Base-by-base conservation (phyloP, 2,113 vertebrate genomes). In the Hippopotamus amphibius region DNA sequence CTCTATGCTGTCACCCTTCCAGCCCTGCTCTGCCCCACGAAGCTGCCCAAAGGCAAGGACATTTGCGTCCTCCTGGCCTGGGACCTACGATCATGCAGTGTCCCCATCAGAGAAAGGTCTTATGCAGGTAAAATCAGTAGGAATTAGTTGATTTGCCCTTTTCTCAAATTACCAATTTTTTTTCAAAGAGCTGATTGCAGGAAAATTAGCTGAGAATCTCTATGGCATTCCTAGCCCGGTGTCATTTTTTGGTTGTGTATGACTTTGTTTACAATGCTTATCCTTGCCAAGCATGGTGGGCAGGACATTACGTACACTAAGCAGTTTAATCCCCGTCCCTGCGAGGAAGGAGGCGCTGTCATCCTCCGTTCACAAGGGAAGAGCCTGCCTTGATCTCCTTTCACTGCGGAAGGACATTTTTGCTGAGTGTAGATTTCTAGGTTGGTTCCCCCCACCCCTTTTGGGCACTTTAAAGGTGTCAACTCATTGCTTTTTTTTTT, bases 31-130 rank as follows among this genome's bases (percentile, higher is more conserved):
- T 6, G 66, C 76, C 59, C 37, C 9, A 28, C 1, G 1, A 21
- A 21, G 65, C 72, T 21, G 24, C 30, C 37, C 46, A 26, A 50
- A n/a, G n/a, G 77, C 55, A 26, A 17, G 30, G 82, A 7, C 0
- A 0, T 41, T 50, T 37, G 15, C 4, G 1, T 13, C 53, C 21
- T 59, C 28, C 28, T 3, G 13, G 65, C 48, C n/a, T 0, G 1
- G 48, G 17, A 5, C 41, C 61, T 37, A 19, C 2, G 30, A 6
- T 12, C 50, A 22, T 0, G 55, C 19, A 0, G 28, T 85, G 96
- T 68, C 48, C 55, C 92, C 92, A 57, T 5, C 50, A 57, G 57
- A 93, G 46, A 63, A 53, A 30, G 57, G 71, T 17, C 69, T 6
- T 4, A 2, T 0, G 8, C 0, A 14, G 43, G 72, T n/a, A 48